Evolutionary conservation across 1,140 invertebrate genomes (phyloP).

Genomic region (Drosophila kikkawai): DNA sequence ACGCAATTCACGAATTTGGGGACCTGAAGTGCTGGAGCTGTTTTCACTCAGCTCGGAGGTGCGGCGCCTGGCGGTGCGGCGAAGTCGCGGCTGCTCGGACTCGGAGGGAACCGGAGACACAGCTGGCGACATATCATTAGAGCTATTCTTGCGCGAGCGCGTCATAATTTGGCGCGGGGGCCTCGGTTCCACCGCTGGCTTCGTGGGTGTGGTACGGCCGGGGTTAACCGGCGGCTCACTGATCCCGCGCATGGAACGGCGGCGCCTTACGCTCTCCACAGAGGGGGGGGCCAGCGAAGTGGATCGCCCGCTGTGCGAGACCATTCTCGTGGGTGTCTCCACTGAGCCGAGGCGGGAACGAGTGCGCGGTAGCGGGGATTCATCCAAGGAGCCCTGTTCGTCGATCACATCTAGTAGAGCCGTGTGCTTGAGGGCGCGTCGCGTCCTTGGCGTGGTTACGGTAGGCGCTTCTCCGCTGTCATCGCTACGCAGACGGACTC

Average conservation of each 20-base stretch:
- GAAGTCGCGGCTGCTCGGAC: not conserved
- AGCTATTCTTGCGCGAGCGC: not conserved
- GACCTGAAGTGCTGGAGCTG: not conserved
- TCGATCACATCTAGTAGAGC: constrained; percentile 59
- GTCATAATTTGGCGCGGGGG: not conserved
- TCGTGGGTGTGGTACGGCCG: not conserved
- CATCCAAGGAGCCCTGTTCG: constrained; percentile 31
- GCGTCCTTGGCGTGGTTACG: constrained; percentile 32
- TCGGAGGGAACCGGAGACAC: not conserved
- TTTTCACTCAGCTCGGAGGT: constrained; percentile 1
- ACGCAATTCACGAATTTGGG: constrained; percentile 6
- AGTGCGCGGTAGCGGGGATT: constrained; percentile 24
- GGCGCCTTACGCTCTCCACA: not conserved
- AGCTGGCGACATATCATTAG: not conserved
- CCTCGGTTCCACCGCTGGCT: not conserved
- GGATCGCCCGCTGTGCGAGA: not conserved
- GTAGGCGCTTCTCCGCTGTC: constrained; percentile 18
- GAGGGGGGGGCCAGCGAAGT: not conserved
- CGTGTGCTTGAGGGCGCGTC: constrained; percentile 8
- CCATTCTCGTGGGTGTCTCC: not conserved
- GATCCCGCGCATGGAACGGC: constrained; percentile 12
- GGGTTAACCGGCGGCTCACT: constrained; percentile 35
- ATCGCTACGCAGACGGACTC: constrained; percentile 30
- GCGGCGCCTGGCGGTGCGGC: constrained; percentile 8
- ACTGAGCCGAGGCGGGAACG: constrained; percentile 37